Evolutionary conservation across 53 echinoderm and acorn worm genomes (phyloP).

Genomic region (Zoroaster sp.): DNA sequence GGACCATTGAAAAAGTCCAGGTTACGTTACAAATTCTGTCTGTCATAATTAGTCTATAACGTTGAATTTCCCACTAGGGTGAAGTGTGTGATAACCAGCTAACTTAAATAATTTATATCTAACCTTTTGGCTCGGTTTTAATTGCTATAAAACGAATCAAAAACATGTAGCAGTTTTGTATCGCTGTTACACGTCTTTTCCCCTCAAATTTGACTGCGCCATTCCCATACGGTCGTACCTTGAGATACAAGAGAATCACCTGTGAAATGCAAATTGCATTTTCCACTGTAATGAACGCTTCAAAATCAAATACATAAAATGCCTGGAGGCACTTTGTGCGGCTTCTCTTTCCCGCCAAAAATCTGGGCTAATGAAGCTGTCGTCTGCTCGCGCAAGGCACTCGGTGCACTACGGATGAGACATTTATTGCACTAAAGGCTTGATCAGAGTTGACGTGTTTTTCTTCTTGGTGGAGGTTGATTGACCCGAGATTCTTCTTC

Average conservation of each 20-base stretch:
- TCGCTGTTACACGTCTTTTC: too few relatives aligned
- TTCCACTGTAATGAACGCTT: neutral
- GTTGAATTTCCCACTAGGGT: too few relatives aligned
- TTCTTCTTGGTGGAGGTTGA: constrained; percentile 19
- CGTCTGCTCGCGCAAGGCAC: neutral
- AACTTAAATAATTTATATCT: too few relatives aligned
- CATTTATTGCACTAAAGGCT: neutral
- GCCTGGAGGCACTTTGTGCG: neutral
- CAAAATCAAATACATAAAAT: constrained; percentile 23
- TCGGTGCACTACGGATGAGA: neutral
- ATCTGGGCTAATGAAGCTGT: constrained; percentile 51
- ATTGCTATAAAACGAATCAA: too few relatives aligned
- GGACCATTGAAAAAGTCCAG: too few relatives aligned
- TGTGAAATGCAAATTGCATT: neutral
- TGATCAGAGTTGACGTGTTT: constrained; percentile 45
- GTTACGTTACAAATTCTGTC: too few relatives aligned
- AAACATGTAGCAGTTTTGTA: too few relatives aligned
- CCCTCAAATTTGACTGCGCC: neutral
- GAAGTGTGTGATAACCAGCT: too few relatives aligned
- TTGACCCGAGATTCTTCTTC: neutral
- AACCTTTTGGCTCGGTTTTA: too few relatives aligned
- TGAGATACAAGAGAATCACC: neutral
- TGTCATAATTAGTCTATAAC: too few relatives aligned
- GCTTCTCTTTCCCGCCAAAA: neutral
- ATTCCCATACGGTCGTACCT: neutral